Evolutionary conservation across 2,797 vertebrate species (phyloP).

Genomic region (Bryconaethiops microstoma): DNA sequence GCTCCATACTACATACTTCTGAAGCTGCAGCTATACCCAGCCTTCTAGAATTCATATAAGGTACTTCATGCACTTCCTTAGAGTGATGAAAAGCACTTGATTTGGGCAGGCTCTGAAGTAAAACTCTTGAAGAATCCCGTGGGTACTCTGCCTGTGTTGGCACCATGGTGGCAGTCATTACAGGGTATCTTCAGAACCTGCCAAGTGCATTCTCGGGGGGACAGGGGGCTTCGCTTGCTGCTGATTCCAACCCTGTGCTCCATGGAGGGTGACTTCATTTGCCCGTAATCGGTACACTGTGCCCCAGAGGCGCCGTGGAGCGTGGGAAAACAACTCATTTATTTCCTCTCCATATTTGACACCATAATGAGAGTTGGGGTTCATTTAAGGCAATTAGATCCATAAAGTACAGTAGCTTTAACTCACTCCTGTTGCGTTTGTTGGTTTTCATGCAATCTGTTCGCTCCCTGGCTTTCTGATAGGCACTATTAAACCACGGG

Average conservation of each 20-base stretch:
- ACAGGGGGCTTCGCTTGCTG: conserved; percentile 9
- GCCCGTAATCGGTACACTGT: conserved; percentile 35
- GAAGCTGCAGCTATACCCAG: too few relatives aligned
- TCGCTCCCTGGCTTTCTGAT: conserved; percentile 11
- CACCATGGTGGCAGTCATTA: conserved; percentile 60
- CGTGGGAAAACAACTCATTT: conserved; percentile 33
- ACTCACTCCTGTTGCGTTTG: background rate
- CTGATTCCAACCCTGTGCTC: conserved; percentile 36
- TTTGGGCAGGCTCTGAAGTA: conserved; percentile 56
- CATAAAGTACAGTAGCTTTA: conserved; percentile 40
- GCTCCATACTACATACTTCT: too few relatives aligned
- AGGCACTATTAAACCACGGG: conserved; percentile 9
- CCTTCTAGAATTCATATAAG: conserved; percentile 27
- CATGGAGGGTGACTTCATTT: conserved; percentile 49
- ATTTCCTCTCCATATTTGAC: conserved; percentile 24
- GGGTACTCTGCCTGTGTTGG: conserved; percentile 45
- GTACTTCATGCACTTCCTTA: conserved; percentile 30
- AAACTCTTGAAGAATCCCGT: conserved; percentile 43
- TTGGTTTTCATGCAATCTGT: conserved; percentile 30
- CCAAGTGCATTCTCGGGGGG: conserved; percentile 52
- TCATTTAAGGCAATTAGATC: conserved; percentile 40
- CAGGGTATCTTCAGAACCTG: conserved; percentile 55
- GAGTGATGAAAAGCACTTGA: conserved; percentile 41
- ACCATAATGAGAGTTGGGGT: conserved; percentile 32
- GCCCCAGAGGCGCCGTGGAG: conserved; percentile 25